Evolutionary conservation across 2,113 vertebrate species (phyloP).

Genomic region (Coracopsis vasa): DNA sequence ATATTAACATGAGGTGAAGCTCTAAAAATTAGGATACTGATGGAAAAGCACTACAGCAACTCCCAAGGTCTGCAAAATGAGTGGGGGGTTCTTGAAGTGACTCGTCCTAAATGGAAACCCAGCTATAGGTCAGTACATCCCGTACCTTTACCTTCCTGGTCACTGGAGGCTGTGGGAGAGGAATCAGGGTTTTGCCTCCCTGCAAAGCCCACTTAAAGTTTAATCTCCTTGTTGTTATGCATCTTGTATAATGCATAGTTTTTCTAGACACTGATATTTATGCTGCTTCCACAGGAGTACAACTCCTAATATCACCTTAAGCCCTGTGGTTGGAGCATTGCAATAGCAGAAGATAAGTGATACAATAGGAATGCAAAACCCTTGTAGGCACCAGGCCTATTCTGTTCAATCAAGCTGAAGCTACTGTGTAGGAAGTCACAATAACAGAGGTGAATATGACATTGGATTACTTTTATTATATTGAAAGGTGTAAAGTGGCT

Average conservation of each 20-base stretch:
- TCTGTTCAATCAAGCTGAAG: not conserved
- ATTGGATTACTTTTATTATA: not conserved
- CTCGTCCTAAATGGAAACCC: not conserved
- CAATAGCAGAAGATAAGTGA: not conserved
- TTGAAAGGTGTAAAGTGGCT: not conserved
- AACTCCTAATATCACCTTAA: rapidly evolving
- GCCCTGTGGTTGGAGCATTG: not conserved
- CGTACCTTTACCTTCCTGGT: not conserved
- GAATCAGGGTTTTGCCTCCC: not conserved
- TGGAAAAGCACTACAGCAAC: not conserved
- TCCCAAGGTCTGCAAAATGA: not conserved
- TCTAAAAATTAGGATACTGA: not conserved
- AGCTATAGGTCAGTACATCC: not conserved
- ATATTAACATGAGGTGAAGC: not conserved
- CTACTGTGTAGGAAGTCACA: not conserved
- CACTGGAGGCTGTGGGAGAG: not conserved
- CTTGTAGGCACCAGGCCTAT: not conserved
- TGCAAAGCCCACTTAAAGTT: not conserved
- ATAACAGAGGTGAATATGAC: not conserved
- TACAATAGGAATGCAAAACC: rapidly evolving
- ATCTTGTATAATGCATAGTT: not conserved
- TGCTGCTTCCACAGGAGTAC: not conserved
- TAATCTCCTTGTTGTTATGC: not conserved
- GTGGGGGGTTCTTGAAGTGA: not conserved
- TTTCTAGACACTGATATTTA: not conserved